Percentiles rank a stretch among this genome's conserved stretches.
Evolutionary conservation across 2,888 invertebrate species (phyloP).

Genomic region (Augochlorella aurata): DNA sequence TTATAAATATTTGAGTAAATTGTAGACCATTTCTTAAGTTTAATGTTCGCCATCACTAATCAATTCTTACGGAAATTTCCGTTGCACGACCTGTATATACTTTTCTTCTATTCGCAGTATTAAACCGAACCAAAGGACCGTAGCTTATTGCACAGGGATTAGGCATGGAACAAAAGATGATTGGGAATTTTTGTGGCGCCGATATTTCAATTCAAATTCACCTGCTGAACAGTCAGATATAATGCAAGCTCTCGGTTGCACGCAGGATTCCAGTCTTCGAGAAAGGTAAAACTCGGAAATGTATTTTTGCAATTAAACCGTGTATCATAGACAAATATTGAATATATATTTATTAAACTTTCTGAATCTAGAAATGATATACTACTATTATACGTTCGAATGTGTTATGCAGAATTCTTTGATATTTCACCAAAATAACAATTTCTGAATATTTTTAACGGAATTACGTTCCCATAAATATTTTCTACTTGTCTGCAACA

Average conservation of each 20-base stretch:
- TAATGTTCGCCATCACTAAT: neutral
- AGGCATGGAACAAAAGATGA: slow-evolving; percentile 86
- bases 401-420: too few relatives aligned
- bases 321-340: too few relatives aligned
- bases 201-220: slow-evolving; percentile 85
- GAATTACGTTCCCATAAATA: neutral
- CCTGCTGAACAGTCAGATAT: slow-evolving; percentile 86
- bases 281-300: slow-evolving; percentile 74
- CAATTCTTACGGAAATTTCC: neutral
- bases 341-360: too few relatives aligned
- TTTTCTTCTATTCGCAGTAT: slow-evolving; percentile 37
- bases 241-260: slow-evolving; percentile 85
- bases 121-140: slow-evolving; percentile 84
- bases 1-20: neutral
- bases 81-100: neutral
- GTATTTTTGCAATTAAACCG: too few relatives aligned
- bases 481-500: neutral
- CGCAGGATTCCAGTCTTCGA: slow-evolving; percentile 81
- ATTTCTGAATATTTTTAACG: neutral
- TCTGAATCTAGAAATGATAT: too few relatives aligned
- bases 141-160: slow-evolving; percentile 87
- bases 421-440: too few relatives aligned
- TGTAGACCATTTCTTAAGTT: neutral
- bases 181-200: slow-evolving; percentile 88
- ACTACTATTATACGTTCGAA: too few relatives aligned